Evolutionary conservation across 2,888 invertebrate genomes (phyloP), one percentile per base, ranked within the genome.

Genomic region (Stictocephala bisonia): DNA sequence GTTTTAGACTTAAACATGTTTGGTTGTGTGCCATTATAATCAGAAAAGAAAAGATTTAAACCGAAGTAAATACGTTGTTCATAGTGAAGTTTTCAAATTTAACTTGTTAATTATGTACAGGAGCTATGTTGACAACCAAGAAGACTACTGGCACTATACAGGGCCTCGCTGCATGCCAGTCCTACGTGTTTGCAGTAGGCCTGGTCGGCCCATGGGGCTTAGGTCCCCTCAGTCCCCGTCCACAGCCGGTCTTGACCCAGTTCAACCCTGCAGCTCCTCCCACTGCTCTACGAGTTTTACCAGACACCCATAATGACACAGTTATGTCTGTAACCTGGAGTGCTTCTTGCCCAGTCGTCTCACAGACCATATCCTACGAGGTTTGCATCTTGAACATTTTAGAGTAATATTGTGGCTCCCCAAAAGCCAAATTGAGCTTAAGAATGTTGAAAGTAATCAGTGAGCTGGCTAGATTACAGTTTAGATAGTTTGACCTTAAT

Each of bases 121-220:
- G 84, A 74, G 83, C 86, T 9, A 85, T 85, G 75, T 64, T 84
- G 0, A 80, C 83, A 1, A 90, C 90, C 0, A 83, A 84, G 7
- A 86, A 88, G 68, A 85, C 88, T 1, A 86, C 87, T 9, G 84
- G 87, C 1, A 84, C 87, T 0, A 84, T 94, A 9, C 85, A 86
- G 3, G 85, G 89, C 50, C 82, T 95, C 77, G 88, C 90, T 77
- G 88, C 93, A 0, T 95, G 95, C 79, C 91, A 92, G 81, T 87
- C 86, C 0, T 94, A 94, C 82, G 83, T 90, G 69, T 90, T 94
- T 82, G 87, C 89, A 3, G 90, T 93, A 3, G 92, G 91, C 0
- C 83, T 91, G 1, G 82, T 90, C 11, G 88, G 87, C 0, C 90
- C 91, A 0, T 29, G 93, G 93, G 0, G 41, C 13, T 83, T 86